Evolutionary conservation across 2,888 invertebrate species (phyloP), one percentile per base, ranked within the genome.

Genomic region (Drosophila cognata): DNA sequence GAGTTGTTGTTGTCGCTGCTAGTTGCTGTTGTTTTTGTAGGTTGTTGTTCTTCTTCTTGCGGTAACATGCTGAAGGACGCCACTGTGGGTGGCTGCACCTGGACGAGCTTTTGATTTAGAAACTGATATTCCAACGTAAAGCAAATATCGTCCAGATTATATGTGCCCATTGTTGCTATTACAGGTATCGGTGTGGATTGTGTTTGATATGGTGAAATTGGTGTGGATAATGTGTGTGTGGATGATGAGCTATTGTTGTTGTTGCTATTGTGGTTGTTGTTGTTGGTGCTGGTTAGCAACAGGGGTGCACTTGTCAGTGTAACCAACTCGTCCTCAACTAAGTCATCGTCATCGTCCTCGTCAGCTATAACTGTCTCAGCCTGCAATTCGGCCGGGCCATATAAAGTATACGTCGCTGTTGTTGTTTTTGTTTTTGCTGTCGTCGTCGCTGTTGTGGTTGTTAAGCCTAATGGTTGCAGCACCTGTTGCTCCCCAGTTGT

Each of bases 111-210:
- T 71, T 92, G 92, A 80, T 92, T 90, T 85, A 92, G 88, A 79
- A 92, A 92, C 67, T 92, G 90, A 71, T 92, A 92, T 82, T 92
- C 92, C 74, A 92, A 89, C 64, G 91, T 92, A 56, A 92, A 89
- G 72, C 92, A 92, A 72, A 92, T 91, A 52, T 91, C 90, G 53
- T 88, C 87, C 66, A 85, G 50, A 75, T 88, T 88, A 25, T 84
- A 88, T 29, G 70, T 67, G 62, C 75, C 75, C 51, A 77, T 33
- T 31, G 74, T 73, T 60, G 82, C 60, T 68, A 77, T 74, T 31
- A 86, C 65, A 7, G 79, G 84, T 61, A 38, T 61, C 63, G 67
- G 65, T 29, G 64, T 53, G 52, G 56, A 65, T 64, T 59, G 65
- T 53, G 69, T 43, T 57, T 66, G 63, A 46, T 46, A 46, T 69